A percentile compares a stretch with the other conserved stretches of the same genome.
These are phyloP conservation scores for Pomatostomus ruficeps DNA, from an alignment of 2,113 vertebrate species.

Conservation along the genomic window DNA sequence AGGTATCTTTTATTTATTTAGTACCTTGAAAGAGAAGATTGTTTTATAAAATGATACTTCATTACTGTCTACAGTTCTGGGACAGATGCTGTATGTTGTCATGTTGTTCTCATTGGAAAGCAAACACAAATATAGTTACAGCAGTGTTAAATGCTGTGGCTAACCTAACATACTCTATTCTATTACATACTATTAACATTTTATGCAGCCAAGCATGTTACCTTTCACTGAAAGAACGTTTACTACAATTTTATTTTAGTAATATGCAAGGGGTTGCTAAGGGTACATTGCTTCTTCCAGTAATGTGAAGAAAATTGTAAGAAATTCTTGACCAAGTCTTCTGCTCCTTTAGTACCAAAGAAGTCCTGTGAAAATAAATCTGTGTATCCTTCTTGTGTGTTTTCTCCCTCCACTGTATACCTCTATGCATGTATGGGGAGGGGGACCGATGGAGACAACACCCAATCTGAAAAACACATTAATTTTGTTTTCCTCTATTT, in stretches of 20 bases:
- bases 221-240: background rate
- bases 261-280: background rate
- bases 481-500: background rate
- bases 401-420: background rate
- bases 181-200: background rate
- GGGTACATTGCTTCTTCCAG: background rate
- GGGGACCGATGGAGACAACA: background rate
- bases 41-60: background rate
- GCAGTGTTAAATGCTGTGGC: background rate
- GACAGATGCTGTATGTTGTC: background rate
- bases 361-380: background rate
- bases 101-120: background rate
- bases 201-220: background rate
- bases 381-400: background rate
- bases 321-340: background rate
- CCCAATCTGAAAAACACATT: background rate
- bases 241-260: background rate
- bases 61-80: background rate
- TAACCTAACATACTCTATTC: background rate
- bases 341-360: background rate
- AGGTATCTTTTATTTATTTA: background rate
- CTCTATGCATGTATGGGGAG: background rate
- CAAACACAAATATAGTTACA: background rate
- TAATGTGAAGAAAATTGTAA: background rate
- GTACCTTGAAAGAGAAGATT: background rate